Base-by-base conservation (phyloP, 37 sponge, comb jelly and placozoan genomes). In the Agelas oroides region DNA sequence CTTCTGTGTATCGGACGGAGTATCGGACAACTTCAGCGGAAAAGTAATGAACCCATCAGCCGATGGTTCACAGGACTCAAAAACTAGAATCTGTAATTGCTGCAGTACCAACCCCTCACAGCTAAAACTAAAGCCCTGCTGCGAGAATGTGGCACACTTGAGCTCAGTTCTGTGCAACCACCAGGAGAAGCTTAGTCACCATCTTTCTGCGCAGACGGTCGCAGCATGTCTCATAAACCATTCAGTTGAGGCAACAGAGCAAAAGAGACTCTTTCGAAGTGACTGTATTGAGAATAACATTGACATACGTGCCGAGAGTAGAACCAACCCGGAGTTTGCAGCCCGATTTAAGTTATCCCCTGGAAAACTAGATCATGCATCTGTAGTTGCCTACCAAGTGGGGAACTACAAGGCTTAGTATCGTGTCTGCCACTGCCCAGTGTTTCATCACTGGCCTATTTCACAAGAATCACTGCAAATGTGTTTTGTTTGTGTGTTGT, bases 341-440 rank as follows among this genome's bases (percentile, higher is more conserved):
- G 59, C n/a, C 0, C 39, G 32, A n/a, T 21, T 91, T 13, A 75
- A 84, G 31, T 19, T 56, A 17, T 24, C 78, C 21, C 59, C 82
- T 19, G 94, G 97, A 6, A 96, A 96, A 65, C 71, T 96, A 33
- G 97, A 96, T 33, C 97, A 96, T 55, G 97, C 97, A 17, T 70
- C 94, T 28, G 81, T 91, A 3, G 94, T 91, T 2, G 88, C 94
- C 1, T 91, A 71, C 73, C 82, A 88, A 71, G 92, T 93, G 14
- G 85, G 88, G 33, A 15, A 73, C 12, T 84, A 89, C 53, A 14
- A 8, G 8, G 46, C 3, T 46, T 46, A 46, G n/a, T n/a, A n/a
- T n/a, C n/a, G n/a, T n/a, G n/a, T n/a, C n/a, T n/a, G n/a, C 74
- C n/a, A n/a, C n/a, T n/a, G 58, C 6, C 8, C 70, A 70, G 23